phyloP scores from a whole-genome alignment of 2,888 invertebrate species.

The Vanessa cardui region DNA sequence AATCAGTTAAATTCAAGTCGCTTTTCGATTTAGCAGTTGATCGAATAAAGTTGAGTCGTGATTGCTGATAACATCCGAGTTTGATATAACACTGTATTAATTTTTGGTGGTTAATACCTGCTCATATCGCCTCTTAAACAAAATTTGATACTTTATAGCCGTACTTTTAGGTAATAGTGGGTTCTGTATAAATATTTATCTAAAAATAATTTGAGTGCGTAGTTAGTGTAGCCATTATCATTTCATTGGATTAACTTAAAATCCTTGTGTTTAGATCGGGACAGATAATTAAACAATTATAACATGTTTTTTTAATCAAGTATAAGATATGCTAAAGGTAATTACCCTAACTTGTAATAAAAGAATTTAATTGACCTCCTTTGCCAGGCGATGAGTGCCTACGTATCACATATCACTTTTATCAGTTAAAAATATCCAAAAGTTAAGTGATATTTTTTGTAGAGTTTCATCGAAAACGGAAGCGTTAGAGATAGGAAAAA shows the following conservation, averaged over 20 bases:
- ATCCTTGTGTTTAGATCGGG: neutral
- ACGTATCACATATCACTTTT: constrained; percentile 19
- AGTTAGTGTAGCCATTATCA: no score
- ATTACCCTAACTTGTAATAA: constrained; percentile 15
- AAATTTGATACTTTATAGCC: no score
- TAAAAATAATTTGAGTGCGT: no score
- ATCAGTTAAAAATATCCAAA: constrained; percentile 19
- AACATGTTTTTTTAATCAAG: neutral
- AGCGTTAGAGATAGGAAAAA: constrained; percentile 27
- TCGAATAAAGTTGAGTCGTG: no score
- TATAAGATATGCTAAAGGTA: neutral
- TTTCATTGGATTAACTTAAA: neutral
- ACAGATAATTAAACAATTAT: constrained; percentile 4
- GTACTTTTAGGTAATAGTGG: no score
- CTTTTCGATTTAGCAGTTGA: no score
- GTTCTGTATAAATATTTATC: no score
- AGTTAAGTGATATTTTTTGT: constrained; percentile 18
- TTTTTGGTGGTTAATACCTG: no score
- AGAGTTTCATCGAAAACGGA: constrained; percentile 23
- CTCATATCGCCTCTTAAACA: no score
- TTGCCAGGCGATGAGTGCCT: constrained; percentile 27
- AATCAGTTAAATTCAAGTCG: no score
- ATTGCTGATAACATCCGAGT: no score
- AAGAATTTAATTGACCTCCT: constrained; percentile 18
- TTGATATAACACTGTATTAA: no score